These are phyloP conservation scores for Talpa occidentalis DNA, from an alignment of 2,113 vertebrate species.

Conservation along the genomic window DNA sequence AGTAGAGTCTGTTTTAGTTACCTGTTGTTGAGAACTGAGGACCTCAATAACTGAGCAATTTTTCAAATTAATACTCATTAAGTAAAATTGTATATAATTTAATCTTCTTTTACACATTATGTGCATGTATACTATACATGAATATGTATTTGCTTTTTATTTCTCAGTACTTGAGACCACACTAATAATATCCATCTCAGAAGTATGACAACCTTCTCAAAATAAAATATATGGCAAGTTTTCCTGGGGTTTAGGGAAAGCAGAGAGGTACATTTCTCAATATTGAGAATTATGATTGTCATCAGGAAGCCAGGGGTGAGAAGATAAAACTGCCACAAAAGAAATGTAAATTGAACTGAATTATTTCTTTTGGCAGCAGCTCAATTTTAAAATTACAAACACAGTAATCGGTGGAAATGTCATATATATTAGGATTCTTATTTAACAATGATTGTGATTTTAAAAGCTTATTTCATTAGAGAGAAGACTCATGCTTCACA, in stretches of 20 bases:
- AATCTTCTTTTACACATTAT: background rate
- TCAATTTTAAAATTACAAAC: conserved; percentile 67
- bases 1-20: background rate
- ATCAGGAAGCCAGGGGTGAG: conserved; percentile 4
- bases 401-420: conserved; percentile 57
- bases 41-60: background rate
- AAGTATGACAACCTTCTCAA: background rate
- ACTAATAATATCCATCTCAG: background rate
- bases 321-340: conserved; percentile 44
- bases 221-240: background rate
- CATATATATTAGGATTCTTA: conserved; percentile 35
- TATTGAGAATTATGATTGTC: background rate
- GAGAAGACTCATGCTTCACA: conserved; percentile 54
- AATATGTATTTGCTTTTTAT: background rate
- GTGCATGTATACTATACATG: too few relatives aligned
- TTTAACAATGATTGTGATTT: conserved; percentile 71
- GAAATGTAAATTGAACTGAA: conserved; percentile 75
- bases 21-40: background rate
- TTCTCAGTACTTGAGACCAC: background rate
- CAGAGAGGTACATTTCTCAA: background rate
- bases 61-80: background rate
- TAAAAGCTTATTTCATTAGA: conserved; percentile 39
- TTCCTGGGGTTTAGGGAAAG: background rate
- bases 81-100: background rate
- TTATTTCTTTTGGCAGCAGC: conserved; percentile 53